Evolutionary conservation across 2,797 vertebrate species (phyloP).

Genomic region (Ctenopoma kingsleyae): DNA sequence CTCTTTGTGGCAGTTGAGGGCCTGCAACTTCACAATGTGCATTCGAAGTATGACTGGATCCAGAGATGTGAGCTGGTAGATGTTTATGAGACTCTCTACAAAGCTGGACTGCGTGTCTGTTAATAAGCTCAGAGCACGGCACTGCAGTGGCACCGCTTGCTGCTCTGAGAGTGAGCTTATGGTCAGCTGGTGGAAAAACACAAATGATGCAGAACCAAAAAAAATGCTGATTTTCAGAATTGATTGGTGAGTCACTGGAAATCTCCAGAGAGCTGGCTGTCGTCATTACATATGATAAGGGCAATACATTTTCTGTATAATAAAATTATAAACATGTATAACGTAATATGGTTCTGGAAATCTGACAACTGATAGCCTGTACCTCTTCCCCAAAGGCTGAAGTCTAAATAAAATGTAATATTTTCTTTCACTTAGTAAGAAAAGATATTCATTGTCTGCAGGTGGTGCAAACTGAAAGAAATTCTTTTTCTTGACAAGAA

Average conservation of each 20-base stretch:
- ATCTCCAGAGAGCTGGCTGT: too few relatives aligned
- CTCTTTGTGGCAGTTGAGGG: conserved; percentile 75
- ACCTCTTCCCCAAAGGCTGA: not conserved
- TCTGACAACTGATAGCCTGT: not conserved
- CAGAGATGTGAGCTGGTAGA: conserved; percentile 79
- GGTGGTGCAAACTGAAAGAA: too few relatives aligned
- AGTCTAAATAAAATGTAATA: not conserved
- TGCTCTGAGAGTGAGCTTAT: conserved; percentile 63
- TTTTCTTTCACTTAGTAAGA: not conserved
- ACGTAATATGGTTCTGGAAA: not conserved
- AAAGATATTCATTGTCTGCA: not conserved
- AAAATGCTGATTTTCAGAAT: not conserved
- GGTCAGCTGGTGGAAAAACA: conserved; percentile 53
- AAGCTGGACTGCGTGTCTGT: conserved; percentile 66
- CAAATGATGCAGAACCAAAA: not conserved
- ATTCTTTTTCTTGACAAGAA: too few relatives aligned
- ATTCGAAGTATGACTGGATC: conserved; percentile 64
- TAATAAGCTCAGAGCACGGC: conserved; percentile 73
- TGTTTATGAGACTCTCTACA: conserved; percentile 71
- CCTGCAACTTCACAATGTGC: conserved; percentile 71
- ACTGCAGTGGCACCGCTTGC: conserved; percentile 63
- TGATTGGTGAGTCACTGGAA: too few relatives aligned
- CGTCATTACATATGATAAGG: too few relatives aligned
- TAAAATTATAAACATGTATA: too few relatives aligned
- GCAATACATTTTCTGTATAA: too few relatives aligned